Percentiles rank a stretch among this genome's conserved stretches.
phyloP scores from a whole-genome alignment of 1,140 invertebrate species.

The Meloidogyne exigua region DNA sequence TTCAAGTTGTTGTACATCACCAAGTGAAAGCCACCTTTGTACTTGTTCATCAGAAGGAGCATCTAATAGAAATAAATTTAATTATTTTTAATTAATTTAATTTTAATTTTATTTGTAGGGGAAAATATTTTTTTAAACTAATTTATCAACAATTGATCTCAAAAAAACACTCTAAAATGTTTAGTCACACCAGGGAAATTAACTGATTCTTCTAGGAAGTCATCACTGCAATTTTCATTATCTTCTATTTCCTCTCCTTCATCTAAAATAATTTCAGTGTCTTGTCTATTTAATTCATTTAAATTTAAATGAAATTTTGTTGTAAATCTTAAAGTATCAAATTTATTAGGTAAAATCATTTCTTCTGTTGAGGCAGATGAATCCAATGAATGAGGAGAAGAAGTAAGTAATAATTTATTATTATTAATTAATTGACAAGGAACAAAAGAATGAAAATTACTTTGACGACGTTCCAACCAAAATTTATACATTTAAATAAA shows the following conservation, averaged over 20 bases:
- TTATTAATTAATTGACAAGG: neutral
- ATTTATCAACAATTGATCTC: too few relatives aligned
- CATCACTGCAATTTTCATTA: neutral
- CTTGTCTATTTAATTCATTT: slow-evolving; percentile 2
- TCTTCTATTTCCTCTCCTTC: neutral
- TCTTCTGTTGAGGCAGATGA: neutral
- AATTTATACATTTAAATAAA: neutral
- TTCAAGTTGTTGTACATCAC: slow-evolving; percentile 53
- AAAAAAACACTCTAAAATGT: neutral
- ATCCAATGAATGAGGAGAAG: neutral
- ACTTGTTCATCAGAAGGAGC: slow-evolving; percentile 58
- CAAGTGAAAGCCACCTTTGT: slow-evolving; percentile 54
- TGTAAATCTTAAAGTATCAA: neutral
- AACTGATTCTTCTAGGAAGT: neutral
- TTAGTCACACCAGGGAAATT: neutral
- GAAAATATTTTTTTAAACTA: too few relatives aligned
- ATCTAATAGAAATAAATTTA: slow-evolving; percentile 39
- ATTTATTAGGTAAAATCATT: neutral
- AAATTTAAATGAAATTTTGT: slow-evolving; percentile 1
- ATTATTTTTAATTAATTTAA: neutral
- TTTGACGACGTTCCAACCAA: neutral
- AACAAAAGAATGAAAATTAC: neutral
- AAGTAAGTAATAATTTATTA: neutral
- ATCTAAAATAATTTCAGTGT: neutral
- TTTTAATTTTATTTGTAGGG: too few relatives aligned